A percentile compares a stretch with the other conserved stretches of the same genome.
These are phyloP conservation scores for Mirza zaza DNA, from an alignment of 2,113 vertebrate species.

Conservation along the genomic window DNA sequence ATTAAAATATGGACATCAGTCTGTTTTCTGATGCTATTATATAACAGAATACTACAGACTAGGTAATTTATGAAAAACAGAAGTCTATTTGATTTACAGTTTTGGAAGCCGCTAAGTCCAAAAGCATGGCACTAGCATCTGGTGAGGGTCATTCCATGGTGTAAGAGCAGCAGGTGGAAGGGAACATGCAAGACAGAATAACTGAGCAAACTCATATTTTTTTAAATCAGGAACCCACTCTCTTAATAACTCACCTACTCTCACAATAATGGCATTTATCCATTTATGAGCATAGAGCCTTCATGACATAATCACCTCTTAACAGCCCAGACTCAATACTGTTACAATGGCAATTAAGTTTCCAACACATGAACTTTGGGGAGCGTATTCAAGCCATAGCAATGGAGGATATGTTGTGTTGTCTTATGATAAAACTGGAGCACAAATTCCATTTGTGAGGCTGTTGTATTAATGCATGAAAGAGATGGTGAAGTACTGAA, in stretches of 20 bases:
- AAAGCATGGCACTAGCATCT: background rate
- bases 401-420: background rate
- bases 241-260: background rate
- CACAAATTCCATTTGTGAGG: background rate
- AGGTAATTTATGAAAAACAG: background rate
- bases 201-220: background rate
- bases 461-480: background rate
- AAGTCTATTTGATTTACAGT: background rate
- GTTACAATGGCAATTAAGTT: background rate
- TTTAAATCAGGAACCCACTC: background rate
- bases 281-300: background rate
- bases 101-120: background rate
- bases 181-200: background rate
- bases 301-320: background rate
- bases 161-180: background rate
- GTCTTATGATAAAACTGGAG: background rate
- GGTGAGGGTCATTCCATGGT: background rate
- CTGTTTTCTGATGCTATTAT: background rate
- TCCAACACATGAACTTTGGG: background rate
- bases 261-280: background rate
- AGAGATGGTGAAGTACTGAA: background rate
- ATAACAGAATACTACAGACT: background rate
- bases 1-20: background rate
- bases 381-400: background rate
- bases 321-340: background rate